Evolutionary conservation across 2,797 vertebrate species (phyloP).

Genomic region (Threskiornis aethiopicus): DNA sequence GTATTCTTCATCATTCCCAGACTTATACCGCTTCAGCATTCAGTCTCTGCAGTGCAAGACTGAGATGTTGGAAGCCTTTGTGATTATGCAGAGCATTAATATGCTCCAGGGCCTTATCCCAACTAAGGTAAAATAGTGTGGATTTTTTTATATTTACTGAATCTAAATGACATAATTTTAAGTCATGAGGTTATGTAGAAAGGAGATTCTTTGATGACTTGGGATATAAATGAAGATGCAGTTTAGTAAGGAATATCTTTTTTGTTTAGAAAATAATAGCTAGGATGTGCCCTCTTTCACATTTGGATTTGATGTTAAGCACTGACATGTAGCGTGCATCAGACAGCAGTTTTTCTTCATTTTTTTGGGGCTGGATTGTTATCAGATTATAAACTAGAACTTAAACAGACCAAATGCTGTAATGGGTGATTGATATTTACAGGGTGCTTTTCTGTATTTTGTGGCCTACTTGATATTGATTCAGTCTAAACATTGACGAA

Average conservation of each 20-base stretch:
- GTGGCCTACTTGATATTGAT: neutral
- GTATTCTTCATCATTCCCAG: constrained; percentile 85
- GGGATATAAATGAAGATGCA: neutral
- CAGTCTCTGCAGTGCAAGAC: constrained; percentile 89
- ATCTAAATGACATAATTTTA: neutral
- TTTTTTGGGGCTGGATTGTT: neutral
- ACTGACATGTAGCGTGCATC: neutral
- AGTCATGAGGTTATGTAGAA: neutral
- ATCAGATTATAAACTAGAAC: neutral
- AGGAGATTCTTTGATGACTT: neutral
- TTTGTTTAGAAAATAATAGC: neutral
- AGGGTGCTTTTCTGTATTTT: neutral
- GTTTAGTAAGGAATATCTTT: neutral
- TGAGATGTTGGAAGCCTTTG: constrained; percentile 91
- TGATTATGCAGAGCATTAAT: constrained; percentile 90
- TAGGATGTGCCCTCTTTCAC: neutral
- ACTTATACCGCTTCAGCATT: constrained; percentile 84
- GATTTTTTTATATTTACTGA: neutral
- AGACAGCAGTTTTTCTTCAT: neutral
- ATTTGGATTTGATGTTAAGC: neutral
- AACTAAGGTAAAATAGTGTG: constrained; percentile 77
- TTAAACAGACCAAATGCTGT: neutral
- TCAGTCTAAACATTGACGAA: neutral
- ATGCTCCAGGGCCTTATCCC: constrained; percentile 93
- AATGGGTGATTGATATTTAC: neutral